Percentiles rank a stretch among this genome's conserved stretches.
Conservation (phyloP, 1,140 invertebrate species). For the Rhysida immarginata region DNA sequence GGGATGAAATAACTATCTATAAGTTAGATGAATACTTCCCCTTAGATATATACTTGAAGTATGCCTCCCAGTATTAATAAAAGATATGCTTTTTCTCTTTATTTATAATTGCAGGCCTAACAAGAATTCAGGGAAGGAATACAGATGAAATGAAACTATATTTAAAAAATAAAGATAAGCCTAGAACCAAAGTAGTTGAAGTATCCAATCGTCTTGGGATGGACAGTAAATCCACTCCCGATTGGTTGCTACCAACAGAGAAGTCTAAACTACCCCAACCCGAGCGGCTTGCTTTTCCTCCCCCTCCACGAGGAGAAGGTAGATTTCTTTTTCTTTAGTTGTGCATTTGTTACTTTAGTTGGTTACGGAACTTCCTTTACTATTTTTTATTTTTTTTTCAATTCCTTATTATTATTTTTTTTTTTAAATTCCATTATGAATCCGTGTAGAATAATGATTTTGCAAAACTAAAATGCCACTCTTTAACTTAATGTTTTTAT, state of each 20-base stretch:
- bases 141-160: conserved; percentile 38
- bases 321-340: no score
- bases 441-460: no score
- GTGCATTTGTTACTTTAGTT: no score
- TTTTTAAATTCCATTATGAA: neutral
- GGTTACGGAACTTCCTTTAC: no score
- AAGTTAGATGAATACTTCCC: no score
- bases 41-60: no score
- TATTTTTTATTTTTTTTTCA: conserved; percentile 6
- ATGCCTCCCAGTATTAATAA: no score
- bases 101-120: conserved; percentile 33
- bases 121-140: conserved; percentile 43
- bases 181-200: conserved; percentile 17
- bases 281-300: conserved; percentile 63
- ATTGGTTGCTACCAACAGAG: conserved; percentile 66
- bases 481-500: neutral
- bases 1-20: no score
- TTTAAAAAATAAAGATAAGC: conserved; percentile 22
- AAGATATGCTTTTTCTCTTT: neutral
- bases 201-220: conserved; percentile 51
- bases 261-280: conserved; percentile 61
- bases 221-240: conserved; percentile 40
- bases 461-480: neutral
- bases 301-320: conserved; percentile 67
- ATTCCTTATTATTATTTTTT: conserved; percentile 7